Evolutionary conservation across 1,140 invertebrate genomes (phyloP).

Genomic region (Ips nitidus): DNA sequence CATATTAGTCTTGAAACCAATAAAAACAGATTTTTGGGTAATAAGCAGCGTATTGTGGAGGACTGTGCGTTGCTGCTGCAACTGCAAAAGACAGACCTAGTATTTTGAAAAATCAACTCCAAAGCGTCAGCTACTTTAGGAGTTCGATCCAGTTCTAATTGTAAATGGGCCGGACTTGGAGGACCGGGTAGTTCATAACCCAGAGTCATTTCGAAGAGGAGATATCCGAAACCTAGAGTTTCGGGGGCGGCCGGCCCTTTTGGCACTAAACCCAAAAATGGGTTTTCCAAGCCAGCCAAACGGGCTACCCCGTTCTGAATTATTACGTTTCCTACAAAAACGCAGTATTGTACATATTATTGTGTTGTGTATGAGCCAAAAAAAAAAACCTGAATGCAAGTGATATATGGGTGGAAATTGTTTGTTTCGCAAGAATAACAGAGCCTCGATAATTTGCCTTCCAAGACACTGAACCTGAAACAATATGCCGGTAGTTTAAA

Average conservation of each 20-base stretch:
- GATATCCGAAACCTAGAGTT: constrained; percentile 76
- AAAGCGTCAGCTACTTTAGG: constrained; percentile 79
- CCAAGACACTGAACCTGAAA: constrained; percentile 81
- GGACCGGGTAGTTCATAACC: constrained; percentile 77
- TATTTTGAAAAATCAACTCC: constrained; percentile 76
- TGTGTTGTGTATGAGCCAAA: neutral
- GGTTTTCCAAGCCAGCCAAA: constrained; percentile 81
- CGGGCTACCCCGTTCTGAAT: constrained; percentile 86
- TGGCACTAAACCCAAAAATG: constrained; percentile 75
- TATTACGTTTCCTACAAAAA: constrained; percentile 68
- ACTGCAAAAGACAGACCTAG: constrained; percentile 4
- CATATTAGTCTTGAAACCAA: too few species aligned
- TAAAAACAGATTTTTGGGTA: too few species aligned
- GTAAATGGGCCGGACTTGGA: constrained; percentile 69
- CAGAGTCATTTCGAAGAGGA: constrained; percentile 89
- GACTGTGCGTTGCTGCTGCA: too few species aligned
- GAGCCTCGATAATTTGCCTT: constrained; percentile 82
- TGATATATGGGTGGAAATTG: constrained; percentile 85
- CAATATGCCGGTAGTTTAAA: constrained; percentile 5
- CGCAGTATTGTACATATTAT: neutral
- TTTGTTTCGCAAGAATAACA: constrained; percentile 83
- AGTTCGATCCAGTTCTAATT: constrained; percentile 70
- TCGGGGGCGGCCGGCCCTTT: constrained; percentile 64
- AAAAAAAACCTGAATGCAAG: constrained; percentile 71
- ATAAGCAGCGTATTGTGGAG: too few species aligned